Conservation (phyloP, 2,797 vertebrate genomes). For the Anguilla anguilla region DNA sequence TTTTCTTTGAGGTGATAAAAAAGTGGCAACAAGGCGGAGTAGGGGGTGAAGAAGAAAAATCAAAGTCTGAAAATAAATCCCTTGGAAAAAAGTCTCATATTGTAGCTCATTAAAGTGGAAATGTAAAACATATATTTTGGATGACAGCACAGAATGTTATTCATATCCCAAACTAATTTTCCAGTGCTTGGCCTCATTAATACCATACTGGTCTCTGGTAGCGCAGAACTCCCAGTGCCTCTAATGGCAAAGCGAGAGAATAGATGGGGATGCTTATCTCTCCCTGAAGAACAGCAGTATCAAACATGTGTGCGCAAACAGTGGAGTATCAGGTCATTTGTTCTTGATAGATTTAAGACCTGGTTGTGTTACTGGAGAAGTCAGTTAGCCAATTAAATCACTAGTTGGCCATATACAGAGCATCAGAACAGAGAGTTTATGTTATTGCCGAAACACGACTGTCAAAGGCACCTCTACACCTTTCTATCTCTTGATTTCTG, state of each 20-base stretch:
- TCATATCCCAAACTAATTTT: constrained; percentile 30
- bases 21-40: constrained; percentile 60
- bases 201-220: constrained; percentile 25
- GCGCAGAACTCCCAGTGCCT: not conserved
- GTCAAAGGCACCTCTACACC: not conserved
- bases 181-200: constrained; percentile 36
- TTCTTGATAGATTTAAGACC: not conserved
- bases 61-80: constrained; percentile 53
- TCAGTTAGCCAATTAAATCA: constrained; percentile 10
- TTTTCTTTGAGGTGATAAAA: constrained; percentile 65
- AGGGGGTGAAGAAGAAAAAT: constrained; percentile 43
- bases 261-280: not conserved
- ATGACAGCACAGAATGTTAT: not conserved
- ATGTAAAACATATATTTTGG: constrained; percentile 20
- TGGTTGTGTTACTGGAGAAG: not conserved
- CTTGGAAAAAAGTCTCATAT: constrained; percentile 57
- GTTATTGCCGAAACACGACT: not conserved
- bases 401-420: not conserved
- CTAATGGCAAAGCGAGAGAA: not conserved
- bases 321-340: not conserved
- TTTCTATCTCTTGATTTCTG: not conserved
- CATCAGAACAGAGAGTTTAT: not conserved
- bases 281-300: not conserved
- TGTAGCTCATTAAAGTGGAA: constrained; percentile 54
- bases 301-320: not conserved